A percentile compares a stretch with the other conserved stretches of the same genome.
Evolutionary conservation across 2,797 vertebrate species (phyloP).

Genomic region (Hypotaenidia philippensis): DNA sequence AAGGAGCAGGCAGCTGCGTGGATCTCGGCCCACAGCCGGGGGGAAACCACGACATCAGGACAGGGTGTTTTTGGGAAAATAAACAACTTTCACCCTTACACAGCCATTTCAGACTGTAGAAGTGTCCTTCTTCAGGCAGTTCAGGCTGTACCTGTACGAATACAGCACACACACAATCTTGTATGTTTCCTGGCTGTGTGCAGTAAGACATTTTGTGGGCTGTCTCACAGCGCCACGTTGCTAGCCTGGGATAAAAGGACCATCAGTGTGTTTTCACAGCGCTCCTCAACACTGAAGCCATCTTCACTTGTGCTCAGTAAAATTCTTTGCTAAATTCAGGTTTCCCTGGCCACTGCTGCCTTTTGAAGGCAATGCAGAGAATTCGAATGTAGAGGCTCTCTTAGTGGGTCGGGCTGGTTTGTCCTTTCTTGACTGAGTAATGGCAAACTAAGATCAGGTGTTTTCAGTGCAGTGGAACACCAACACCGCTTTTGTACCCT

Average conservation of each 20-base stretch:
- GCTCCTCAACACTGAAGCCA: background rate
- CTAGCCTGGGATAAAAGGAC: background rate
- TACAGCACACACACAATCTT: fast-evolving
- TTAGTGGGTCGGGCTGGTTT: background rate
- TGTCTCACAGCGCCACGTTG: background rate
- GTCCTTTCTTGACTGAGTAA: background rate
- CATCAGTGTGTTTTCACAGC: background rate
- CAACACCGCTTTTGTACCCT: background rate
- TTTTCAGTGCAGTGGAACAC: background rate
- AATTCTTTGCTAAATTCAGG: background rate
- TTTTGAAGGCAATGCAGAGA: background rate
- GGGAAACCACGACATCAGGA: too few relatives aligned
- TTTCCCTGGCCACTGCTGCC: background rate
- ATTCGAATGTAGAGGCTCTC: background rate
- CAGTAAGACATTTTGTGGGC: background rate
- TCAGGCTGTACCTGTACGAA: background rate
- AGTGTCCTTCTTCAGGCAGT: background rate
- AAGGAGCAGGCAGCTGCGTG: too few relatives aligned
- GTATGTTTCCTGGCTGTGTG: background rate
- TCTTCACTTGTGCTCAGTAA: background rate
- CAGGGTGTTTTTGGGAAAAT: background rate
- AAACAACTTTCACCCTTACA: background rate
- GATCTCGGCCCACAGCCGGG: too few relatives aligned
- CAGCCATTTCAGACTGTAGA: background rate
- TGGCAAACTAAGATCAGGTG: background rate